phyloP scores from a whole-genome alignment of 2,113 vertebrate genomes.

The Pimephales promelas region DNA sequence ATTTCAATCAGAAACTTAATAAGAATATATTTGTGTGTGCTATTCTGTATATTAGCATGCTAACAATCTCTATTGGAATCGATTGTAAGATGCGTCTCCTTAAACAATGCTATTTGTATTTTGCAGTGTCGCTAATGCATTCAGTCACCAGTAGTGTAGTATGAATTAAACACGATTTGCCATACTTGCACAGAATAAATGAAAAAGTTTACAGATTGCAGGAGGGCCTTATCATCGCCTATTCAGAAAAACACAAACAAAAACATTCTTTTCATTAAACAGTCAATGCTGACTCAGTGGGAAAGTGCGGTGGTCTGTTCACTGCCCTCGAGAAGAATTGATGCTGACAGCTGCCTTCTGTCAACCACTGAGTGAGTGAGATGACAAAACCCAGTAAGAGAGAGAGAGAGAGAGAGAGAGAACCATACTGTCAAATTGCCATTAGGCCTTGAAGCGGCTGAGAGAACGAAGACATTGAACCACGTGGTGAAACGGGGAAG shows the following conservation, averaged over 20 bases:
- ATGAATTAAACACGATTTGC: neutral
- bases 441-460: neutral
- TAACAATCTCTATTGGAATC: neutral
- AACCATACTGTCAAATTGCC: neutral
- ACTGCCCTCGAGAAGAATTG: constrained; percentile 30
- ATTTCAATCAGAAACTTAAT: no score
- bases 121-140: neutral
- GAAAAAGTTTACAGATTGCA: neutral
- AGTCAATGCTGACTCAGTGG: constrained; percentile 28
- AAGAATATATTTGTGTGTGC: neutral
- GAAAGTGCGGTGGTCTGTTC: constrained; percentile 25
- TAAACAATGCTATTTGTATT: neutral
- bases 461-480: constrained; percentile 10
- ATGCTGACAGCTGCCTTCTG: constrained; percentile 49
- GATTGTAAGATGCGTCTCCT: neutral
- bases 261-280: constrained; percentile 21
- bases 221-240: neutral
- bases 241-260: constrained; percentile 20
- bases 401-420: neutral
- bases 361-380: constrained; percentile 27
- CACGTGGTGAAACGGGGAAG: neutral
- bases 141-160: neutral
- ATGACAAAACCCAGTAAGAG: neutral
- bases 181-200: neutral
- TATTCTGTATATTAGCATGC: no score